Base-by-base conservation (phyloP, 2,888 invertebrate genomes). In the Thalpophila matura region DNA sequence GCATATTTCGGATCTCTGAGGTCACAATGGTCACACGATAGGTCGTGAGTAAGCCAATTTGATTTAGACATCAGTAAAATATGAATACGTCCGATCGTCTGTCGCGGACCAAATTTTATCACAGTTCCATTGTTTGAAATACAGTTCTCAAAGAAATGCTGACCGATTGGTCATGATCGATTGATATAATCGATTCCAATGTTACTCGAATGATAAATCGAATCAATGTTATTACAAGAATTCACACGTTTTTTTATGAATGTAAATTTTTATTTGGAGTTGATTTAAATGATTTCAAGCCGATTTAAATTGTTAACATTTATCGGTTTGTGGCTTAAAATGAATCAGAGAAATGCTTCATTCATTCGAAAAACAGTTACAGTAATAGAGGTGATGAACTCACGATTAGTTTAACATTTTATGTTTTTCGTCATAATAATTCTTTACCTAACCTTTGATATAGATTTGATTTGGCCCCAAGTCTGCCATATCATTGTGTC, bases 21-120 rank as follows among this genome's bases (percentile, higher is more conserved):
- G 88, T 88, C 85, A 83, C 42, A 53, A 38, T 74, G 67, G 79
- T 87, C 87, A 68, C 85, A 87, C 84, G 83, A 56, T 67, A 62
- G 76, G 80, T 85, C 87, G 87, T 89, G 89, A 85, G 82, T 79
- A 59, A 47, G 57, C 45, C 79, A 78, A 82, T 86, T 86, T 86
- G 80, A 83, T 79, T 83, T 81, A 76, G 77, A 55, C 76, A 84
- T 79, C 80, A 74, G 83, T 84, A 80, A 81, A 87, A 81, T 86
- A 85, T 88, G 81, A 82, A 82, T 77, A 82, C 85, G 76, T 82
- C 70, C 70, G 64, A 37, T 61, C 38, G 60, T 72, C 64, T 46
- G 73, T 74, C 69, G 76, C 81, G 80, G 81, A 78, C 78, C 60
- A 72, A 79, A 78, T 82, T 83, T 84, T 81, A 81, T 76, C 74